Conservation (phyloP, 1,140 invertebrate species). For the Euura saliciscinereae region DNA sequence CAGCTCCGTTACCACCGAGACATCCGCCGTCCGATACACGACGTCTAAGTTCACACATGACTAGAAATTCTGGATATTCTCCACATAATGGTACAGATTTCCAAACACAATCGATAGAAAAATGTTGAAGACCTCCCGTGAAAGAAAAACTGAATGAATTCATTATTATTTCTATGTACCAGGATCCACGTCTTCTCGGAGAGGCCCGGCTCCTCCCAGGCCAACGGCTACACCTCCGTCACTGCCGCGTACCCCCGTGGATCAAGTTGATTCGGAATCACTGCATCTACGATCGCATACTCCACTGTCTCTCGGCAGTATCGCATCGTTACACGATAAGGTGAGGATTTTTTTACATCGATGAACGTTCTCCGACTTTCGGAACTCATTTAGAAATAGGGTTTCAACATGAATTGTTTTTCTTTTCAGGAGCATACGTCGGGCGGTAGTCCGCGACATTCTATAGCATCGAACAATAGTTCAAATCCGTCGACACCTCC, state of each 20-base stretch:
- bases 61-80: constrained; percentile 63
- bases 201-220: constrained; percentile 60
- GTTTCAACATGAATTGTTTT: neutral
- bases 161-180: constrained; percentile 37
- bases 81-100: constrained; percentile 57
- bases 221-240: constrained; percentile 63
- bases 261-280: constrained; percentile 57
- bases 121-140: neutral
- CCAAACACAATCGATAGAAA: neutral
- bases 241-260: constrained; percentile 60
- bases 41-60: constrained; percentile 60
- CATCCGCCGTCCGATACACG: constrained; percentile 67
- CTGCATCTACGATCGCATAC: constrained; percentile 67
- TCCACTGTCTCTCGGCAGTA: constrained; percentile 72
- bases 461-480: constrained; percentile 82
- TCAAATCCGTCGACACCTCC: constrained; percentile 80
- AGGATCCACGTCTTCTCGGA: constrained; percentile 58
- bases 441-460: constrained; percentile 73
- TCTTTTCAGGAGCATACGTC: constrained; percentile 56
- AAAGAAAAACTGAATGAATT: constrained; percentile 8
- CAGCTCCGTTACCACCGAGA: constrained; percentile 63
- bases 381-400: too few relatives aligned
- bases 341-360: constrained; percentile 45
- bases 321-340: constrained; percentile 76
- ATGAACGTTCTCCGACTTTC: too few relatives aligned